Evolutionary conservation across 2,113 vertebrate genomes (phyloP), one percentile per base, ranked within the genome.

Genomic region (Lepus europaeus): DNA sequence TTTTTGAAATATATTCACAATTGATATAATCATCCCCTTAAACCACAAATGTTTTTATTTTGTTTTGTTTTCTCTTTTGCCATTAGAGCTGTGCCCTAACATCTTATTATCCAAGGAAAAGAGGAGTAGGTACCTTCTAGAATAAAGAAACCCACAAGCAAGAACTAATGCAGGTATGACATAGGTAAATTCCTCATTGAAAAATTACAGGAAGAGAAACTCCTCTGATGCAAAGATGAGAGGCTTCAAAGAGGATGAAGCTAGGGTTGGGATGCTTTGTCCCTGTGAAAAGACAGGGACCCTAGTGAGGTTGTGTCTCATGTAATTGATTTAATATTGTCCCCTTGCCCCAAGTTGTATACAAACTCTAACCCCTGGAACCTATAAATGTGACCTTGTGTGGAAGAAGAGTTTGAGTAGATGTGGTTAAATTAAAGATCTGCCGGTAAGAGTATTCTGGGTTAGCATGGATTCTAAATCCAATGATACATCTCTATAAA

Each of bases 1-100:
- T 76, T 59, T 95, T 94, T 53, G 31, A 91, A 64, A 72, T 87
- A 56, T 36, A 14, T 69, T 79, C 25, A 79, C 53, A 66, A 81
- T 27, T 61, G 51, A 61, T 33, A 81, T 22, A 69, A 80, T 69
- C 17, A 69, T 17, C 77, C 23, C 79, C 31, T 85, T 88, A 45
- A 94, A 80, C 16, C 22, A 45, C 17, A 19, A 11, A 29, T 14
- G 17, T 17, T 63, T 63, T 63, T 59, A 4, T 59, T 23, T 33
- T 23, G 5, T 36, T 68, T 22, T 23, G 12, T 23, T 70, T 70
- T 25, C 27, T 61, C 53, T 49, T 86, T 77, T 89, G 19, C 13
- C 25, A 14, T 90, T 76, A 49, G 31, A 56, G 8, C 11, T 51
- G 39, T 84, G 5, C 6, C 19, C 7, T 51, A 20, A 92, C 36